phyloP scores from a whole-genome alignment of 2,888 invertebrate genomes.

The Ornithoptera priamus region DNA sequence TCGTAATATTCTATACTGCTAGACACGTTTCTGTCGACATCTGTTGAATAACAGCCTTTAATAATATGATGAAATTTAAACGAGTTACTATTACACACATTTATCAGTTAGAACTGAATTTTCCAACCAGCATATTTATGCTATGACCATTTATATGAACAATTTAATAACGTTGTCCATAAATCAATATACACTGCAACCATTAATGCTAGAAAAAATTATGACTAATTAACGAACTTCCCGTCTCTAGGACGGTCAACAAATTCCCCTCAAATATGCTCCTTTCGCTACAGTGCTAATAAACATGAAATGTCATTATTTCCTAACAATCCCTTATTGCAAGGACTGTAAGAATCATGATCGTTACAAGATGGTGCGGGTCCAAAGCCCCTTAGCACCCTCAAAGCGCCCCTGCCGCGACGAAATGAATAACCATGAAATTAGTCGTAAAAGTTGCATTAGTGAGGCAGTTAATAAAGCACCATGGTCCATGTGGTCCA shows the following conservation, averaged over 20 bases:
- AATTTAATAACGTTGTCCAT: not conserved
- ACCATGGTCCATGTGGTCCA: slow-evolving; percentile 65
- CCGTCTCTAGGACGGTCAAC: slow-evolving; percentile 23
- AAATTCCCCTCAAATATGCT: slow-evolving; percentile 24
- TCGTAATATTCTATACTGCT: too few relatives aligned
- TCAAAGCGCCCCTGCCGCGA: slow-evolving; percentile 55
- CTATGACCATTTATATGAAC: not conserved
- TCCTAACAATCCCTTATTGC: slow-evolving; percentile 19
- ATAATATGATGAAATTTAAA: too few relatives aligned
- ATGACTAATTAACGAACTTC: slow-evolving; percentile 26
- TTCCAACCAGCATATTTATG: too few relatives aligned
- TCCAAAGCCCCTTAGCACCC: slow-evolving; percentile 41
- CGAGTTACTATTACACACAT: too few relatives aligned
- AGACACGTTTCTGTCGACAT: too few relatives aligned
- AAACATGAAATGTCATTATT: slow-evolving; percentile 27
- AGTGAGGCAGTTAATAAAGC: slow-evolving; percentile 65
- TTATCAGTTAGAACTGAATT: too few relatives aligned
- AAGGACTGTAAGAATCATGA: slow-evolving; percentile 34
- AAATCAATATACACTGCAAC: slow-evolving; percentile 14
- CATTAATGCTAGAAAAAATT: slow-evolving; percentile 24
- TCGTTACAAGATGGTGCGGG: slow-evolving; percentile 36
- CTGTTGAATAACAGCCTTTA: too few relatives aligned
- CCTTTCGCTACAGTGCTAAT: slow-evolving; percentile 18
- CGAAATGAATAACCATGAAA: slow-evolving; percentile 74
- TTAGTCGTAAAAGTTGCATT: slow-evolving; percentile 76